phyloP scores from a whole-genome alignment of 2,113 vertebrate genomes.

The Otus sunia region DNA sequence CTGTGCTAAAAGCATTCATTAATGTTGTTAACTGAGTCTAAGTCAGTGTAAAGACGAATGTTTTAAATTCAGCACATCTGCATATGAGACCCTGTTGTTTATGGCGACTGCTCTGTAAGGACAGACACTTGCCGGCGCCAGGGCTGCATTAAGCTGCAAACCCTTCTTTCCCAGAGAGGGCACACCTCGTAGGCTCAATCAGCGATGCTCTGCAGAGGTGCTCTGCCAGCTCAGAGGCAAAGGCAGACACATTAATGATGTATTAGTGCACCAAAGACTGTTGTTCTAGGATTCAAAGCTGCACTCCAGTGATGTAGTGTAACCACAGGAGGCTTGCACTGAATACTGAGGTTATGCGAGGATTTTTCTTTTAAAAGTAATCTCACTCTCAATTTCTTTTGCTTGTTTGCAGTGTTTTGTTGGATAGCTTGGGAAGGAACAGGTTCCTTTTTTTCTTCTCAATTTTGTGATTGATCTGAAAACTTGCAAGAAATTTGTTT shows the following conservation, averaged over 20 bases:
- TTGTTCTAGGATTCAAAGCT: slow-evolving; percentile 22
- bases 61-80: background rate
- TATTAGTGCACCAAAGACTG: background rate
- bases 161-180: background rate
- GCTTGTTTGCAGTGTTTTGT: background rate
- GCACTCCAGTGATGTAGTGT: background rate
- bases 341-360: background rate
- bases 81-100: background rate
- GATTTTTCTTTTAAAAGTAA: background rate
- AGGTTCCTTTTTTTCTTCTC: background rate
- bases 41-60: background rate
- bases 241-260: slow-evolving; percentile 35
- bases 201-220: background rate
- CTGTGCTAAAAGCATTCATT: background rate
- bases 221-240: background rate
- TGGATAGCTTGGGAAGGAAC: background rate
- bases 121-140: background rate
- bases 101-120: background rate
- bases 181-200: background rate
- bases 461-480: background rate
- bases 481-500: background rate
- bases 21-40: background rate
- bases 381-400: background rate
- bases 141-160: background rate
- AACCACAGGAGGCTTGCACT: slow-evolving; percentile 12